Conservation (phyloP, 2,888 invertebrate genomes). For the Strigamia transsilvanica region DNA sequence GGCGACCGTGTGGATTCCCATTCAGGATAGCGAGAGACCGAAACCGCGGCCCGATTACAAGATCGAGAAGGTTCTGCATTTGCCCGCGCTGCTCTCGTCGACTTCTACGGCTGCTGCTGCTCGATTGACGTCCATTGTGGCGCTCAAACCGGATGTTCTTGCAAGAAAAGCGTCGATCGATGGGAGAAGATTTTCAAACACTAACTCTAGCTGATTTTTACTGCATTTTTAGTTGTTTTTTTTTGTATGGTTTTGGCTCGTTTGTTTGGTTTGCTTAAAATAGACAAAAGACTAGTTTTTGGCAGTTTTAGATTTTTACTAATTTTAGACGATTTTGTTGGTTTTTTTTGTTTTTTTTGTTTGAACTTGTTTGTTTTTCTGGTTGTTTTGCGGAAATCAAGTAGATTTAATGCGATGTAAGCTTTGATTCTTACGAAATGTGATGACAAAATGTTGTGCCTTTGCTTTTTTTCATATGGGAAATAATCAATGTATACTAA, state of each 20-base stretch:
- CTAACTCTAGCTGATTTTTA: slow-evolving; percentile 7
- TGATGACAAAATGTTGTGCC: slow-evolving; percentile 5
- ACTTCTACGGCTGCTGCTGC: neutral
- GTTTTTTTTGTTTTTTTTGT: neutral
- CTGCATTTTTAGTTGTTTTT: neutral
- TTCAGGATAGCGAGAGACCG: slow-evolving; percentile 52
- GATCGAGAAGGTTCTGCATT: slow-evolving; percentile 55
- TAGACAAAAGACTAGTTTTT: neutral
- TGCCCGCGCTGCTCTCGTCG: slow-evolving; percentile 56
- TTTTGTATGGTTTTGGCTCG: neutral
- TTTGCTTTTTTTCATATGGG: neutral
- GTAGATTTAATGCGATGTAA: neutral
- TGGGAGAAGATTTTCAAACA: slow-evolving; percentile 16
- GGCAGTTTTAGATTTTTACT: neutral
- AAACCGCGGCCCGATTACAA: slow-evolving; percentile 57
- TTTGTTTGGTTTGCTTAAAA: neutral
- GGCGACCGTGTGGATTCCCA: slow-evolving; percentile 82
- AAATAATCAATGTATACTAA: slow-evolving; percentile 1
- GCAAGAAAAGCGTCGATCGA: neutral
- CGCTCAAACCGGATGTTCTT: neutral
- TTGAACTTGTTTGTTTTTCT: neutral
- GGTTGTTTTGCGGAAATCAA: neutral
- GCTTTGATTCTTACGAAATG: neutral
- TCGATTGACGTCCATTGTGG: neutral
- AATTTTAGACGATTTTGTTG: neutral